Conservation (phyloP, 2,113 vertebrate genomes). For the Lamprologus tigripictilis region DNA sequence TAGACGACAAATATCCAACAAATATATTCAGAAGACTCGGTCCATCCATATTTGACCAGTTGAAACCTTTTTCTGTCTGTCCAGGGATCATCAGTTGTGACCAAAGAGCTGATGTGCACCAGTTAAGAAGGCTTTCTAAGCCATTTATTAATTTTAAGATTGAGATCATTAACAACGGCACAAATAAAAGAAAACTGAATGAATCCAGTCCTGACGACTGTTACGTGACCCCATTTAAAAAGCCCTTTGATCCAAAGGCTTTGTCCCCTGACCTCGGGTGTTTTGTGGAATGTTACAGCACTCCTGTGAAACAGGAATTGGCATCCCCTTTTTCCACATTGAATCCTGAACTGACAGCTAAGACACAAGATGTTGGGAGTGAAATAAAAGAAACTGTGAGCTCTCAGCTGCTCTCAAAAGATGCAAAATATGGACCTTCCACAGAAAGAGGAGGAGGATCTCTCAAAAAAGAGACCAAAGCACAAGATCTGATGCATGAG, state of each 20-base stretch:
- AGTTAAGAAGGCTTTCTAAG: not conserved
- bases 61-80: constrained; percentile 15
- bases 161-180: not conserved
- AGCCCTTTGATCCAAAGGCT: not conserved
- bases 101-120: not conserved
- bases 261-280: constrained; percentile 38
- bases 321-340: not conserved
- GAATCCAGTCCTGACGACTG: not conserved
- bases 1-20: not conserved
- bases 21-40: not conserved
- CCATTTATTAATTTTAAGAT: constrained; percentile 28
- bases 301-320: not conserved
- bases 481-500: not conserved
- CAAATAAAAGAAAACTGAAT: constrained; percentile 1
- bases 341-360: not conserved
- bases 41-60: not conserved
- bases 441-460: rapidly evolving
- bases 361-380: not conserved
- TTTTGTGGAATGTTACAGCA: not conserved
- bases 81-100: not conserved
- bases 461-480: not conserved
- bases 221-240: constrained; percentile 29
- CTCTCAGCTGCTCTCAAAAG: not conserved
- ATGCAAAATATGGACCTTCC: not conserved
- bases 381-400: not conserved